Conservation (phyloP, 2,113 vertebrate species). For the Scolopax mira region DNA sequence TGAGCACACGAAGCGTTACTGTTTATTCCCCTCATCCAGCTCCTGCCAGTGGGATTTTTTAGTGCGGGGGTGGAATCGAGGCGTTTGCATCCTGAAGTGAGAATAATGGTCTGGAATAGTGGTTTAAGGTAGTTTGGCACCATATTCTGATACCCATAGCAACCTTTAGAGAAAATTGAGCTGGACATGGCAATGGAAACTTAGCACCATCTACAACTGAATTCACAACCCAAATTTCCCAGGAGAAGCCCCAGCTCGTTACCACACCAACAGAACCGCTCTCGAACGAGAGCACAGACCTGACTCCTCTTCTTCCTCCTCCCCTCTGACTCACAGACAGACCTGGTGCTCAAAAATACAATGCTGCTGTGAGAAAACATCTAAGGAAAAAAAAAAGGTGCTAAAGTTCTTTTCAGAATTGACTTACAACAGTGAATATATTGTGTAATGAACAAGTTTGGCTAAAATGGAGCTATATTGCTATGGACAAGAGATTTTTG, state of each 20-base stretch:
- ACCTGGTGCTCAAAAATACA: background rate
- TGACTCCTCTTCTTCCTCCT: conserved; percentile 1
- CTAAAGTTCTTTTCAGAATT: background rate
- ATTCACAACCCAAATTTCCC: conserved; percentile 2
- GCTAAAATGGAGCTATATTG: background rate
- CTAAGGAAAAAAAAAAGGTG: background rate
- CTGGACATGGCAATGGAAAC: conserved; percentile 18
- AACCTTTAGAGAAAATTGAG: background rate
- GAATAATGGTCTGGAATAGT: background rate
- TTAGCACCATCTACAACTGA: background rate
- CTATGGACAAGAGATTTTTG: background rate
- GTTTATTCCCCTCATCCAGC: background rate
- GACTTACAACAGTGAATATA: background rate
- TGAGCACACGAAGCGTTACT: background rate
- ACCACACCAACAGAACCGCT: background rate
- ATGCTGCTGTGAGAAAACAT: conserved; percentile 28
- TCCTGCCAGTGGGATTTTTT: background rate
- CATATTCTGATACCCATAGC: background rate
- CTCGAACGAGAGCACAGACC: background rate
- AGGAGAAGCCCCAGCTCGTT: conserved; percentile 8
- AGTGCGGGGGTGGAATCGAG: background rate
- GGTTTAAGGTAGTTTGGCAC: conserved; percentile 12
- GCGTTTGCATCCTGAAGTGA: background rate
- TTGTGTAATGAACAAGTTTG: background rate
- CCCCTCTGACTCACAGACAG: background rate